Evolutionary conservation across 2,113 vertebrate genomes (phyloP).

Genomic region (Phrynosoma blainvillii): DNA sequence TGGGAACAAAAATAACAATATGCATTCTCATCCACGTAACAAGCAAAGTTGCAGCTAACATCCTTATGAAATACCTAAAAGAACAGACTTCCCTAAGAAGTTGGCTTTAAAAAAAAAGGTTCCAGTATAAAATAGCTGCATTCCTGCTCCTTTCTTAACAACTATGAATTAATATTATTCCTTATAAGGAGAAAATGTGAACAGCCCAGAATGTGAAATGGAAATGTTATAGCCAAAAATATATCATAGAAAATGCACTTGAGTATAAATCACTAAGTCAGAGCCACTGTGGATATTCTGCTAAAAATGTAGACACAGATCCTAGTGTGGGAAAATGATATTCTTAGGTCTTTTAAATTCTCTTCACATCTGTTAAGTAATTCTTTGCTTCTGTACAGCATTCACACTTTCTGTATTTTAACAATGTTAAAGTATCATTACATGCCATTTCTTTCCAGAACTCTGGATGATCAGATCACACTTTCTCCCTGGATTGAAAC

Average conservation of each 20-base stretch:
- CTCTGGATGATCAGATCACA: not conserved
- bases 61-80: not conserved
- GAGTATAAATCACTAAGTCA: slow-evolving; percentile 28
- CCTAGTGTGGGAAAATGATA: slow-evolving; percentile 24
- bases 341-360: slow-evolving; percentile 11
- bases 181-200: slow-evolving; percentile 24
- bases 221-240: slow-evolving; percentile 5
- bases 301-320: slow-evolving; percentile 17
- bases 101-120: not conserved
- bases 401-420: slow-evolving; percentile 9
- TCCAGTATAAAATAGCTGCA: not conserved
- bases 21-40: not conserved
- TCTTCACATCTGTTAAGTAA: not conserved
- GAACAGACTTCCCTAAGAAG: not conserved
- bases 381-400: slow-evolving; percentile 3
- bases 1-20: not conserved
- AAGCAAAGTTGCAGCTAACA: not conserved
- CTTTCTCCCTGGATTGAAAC: not conserved
- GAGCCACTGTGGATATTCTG: not conserved
- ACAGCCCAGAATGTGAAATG: fast-evolving
- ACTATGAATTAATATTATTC: not conserved
- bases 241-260: slow-evolving; percentile 23
- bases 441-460: not conserved
- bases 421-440: not conserved
- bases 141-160: not conserved